Evolutionary conservation across 1,140 invertebrate genomes (phyloP).

Genomic region (Orchestia grillus): DNA sequence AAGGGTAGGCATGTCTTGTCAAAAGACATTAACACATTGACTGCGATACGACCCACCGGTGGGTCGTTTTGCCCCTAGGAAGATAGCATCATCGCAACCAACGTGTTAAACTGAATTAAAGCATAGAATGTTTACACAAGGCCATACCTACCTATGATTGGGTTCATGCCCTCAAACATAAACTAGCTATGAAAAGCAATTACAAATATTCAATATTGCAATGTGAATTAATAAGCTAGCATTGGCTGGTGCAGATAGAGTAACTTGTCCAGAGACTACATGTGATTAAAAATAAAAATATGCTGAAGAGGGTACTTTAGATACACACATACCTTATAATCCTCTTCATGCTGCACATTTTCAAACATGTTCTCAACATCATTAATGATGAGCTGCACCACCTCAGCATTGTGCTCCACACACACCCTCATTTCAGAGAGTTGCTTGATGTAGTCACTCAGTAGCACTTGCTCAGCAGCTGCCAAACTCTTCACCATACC

Average conservation of each 20-base stretch:
- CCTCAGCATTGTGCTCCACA: slow-evolving; percentile 86
- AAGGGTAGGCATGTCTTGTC: neutral
- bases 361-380: slow-evolving; percentile 88
- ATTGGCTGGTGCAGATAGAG: neutral
- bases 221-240: neutral
- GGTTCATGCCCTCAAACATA: neutral
- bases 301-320: too few species aligned
- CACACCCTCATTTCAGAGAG: slow-evolving; percentile 82
- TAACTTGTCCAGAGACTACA: neutral
- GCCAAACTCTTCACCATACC: slow-evolving; percentile 78
- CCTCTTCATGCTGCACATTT: slow-evolving; percentile 76
- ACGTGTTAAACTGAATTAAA: neutral
- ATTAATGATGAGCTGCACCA: slow-evolving; percentile 86
- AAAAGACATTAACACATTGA: too few species aligned
- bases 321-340: neutral
- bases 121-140: neutral
- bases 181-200: neutral
- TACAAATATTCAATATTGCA: neutral
- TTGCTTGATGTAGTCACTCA: slow-evolving; percentile 83
- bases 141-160: neutral
- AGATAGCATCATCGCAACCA: too few species aligned
- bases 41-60: too few species aligned
- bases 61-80: too few species aligned
- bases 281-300: neutral
- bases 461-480: slow-evolving; percentile 80